These are phyloP conservation scores for Nematopogon swammerdamellus DNA, from an alignment of 2,888 invertebrate genomes.

Conservation along the genomic window DNA sequence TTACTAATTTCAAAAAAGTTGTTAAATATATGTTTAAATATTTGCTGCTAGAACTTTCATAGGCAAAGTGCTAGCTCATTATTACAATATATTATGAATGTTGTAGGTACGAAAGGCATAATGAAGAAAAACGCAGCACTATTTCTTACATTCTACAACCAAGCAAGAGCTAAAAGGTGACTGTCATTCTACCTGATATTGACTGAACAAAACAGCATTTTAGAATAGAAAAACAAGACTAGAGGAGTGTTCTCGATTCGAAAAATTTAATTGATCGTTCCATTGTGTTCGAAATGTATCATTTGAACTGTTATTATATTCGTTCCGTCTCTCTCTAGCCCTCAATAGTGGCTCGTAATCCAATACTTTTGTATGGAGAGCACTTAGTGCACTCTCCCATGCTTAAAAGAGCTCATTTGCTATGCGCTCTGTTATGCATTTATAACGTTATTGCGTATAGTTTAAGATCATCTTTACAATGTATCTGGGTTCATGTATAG, in stretches of 20 bases:
- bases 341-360: conserved; percentile 50
- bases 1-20: too few relatives aligned
- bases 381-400: conserved; percentile 26
- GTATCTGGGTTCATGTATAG: too few relatives aligned
- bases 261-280: conserved; percentile 58
- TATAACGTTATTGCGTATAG: not conserved
- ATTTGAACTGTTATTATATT: conserved; percentile 56
- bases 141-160: too few relatives aligned
- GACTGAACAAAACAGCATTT: conserved; percentile 57
- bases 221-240: conserved; percentile 43
- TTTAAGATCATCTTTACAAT: too few relatives aligned
- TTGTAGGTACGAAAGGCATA: too few relatives aligned
- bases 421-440: not conserved
- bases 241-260: conserved; percentile 55
- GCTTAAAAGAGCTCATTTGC: not conserved
- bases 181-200: too few relatives aligned
- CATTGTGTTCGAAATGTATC: conserved; percentile 58
- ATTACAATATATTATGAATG: too few relatives aligned
- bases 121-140: too few relatives aligned
- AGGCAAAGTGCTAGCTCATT: too few relatives aligned
- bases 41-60: too few relatives aligned
- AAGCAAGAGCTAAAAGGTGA: too few relatives aligned
- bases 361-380: conserved; percentile 56
- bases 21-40: too few relatives aligned
- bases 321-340: conserved; percentile 35